These are phyloP conservation scores for Emys orbicularis DNA, from an alignment of 2,797 vertebrate genomes.

Conservation along the genomic window DNA sequence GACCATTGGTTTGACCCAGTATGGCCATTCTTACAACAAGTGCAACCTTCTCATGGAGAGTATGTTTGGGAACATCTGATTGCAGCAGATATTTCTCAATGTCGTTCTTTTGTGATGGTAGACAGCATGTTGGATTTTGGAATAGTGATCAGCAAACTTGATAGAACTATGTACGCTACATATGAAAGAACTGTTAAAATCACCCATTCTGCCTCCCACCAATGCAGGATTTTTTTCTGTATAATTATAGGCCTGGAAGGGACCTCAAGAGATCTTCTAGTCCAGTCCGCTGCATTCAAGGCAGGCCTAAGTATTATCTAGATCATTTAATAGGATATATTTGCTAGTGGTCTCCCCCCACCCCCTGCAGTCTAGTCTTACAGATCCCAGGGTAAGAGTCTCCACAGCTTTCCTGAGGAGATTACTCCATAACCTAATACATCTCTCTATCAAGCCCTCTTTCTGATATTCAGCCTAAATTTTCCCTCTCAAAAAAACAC, in stretches of 20 bases:
- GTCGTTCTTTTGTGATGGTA: not conserved
- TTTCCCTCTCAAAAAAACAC: not conserved
- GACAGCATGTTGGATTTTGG: not conserved
- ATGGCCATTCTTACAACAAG: no score
- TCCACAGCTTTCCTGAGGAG: not conserved
- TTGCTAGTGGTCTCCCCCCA: not conserved
- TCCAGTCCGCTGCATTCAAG: no score
- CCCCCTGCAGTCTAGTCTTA: not conserved
- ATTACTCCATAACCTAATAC: accelerated
- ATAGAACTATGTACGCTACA: not conserved
- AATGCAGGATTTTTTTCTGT: accelerated
- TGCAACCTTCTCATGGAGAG: not conserved
- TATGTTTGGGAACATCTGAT: not conserved
- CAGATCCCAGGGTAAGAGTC: not conserved
- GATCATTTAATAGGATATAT: not conserved
- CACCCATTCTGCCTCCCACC: not conserved
- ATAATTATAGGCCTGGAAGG: not conserved
- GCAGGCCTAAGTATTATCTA: no score
- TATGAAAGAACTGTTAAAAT: not conserved
- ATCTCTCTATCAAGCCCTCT: not conserved
- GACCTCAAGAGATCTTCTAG: no score
- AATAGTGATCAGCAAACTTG: accelerated
- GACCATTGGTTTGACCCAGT: no score
- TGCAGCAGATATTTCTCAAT: not conserved
- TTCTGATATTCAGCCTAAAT: not conserved